Percentiles rank a stretch among this genome's conserved stretches.
phyloP scores from a whole-genome alignment of 2,888 invertebrate species.

The Dasysyrphus tricinctus region DNA sequence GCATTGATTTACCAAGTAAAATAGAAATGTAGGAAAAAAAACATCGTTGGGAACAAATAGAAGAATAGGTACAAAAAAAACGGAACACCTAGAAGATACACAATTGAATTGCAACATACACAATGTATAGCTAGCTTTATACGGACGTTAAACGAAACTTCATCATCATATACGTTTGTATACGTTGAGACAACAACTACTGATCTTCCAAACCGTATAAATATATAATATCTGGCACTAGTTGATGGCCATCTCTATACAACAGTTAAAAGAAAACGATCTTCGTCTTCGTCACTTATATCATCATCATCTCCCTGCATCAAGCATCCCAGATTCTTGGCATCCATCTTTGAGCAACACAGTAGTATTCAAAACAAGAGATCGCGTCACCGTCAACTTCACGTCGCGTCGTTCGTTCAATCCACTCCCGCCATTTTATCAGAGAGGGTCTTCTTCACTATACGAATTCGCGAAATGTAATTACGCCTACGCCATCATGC shows the following conservation, averaged over 20 bases:
- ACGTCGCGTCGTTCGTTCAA: background rate
- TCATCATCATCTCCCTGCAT: slow-evolving; percentile 42
- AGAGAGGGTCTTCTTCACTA: slow-evolving; percentile 19
- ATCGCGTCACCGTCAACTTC: background rate
- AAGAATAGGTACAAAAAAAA: slow-evolving; percentile 36
- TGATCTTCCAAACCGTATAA: slow-evolving; percentile 46
- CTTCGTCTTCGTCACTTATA: slow-evolving; percentile 59
- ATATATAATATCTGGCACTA: background rate
- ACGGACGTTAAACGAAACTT: slow-evolving; percentile 46
- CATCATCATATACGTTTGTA: slow-evolving; percentile 11
- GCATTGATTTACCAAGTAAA: slow-evolving; percentile 33
- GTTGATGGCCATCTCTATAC: slow-evolving; percentile 54
- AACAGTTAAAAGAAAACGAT: slow-evolving; percentile 71
- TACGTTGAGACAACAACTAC: slow-evolving; percentile 28
- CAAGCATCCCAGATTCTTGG: slow-evolving; percentile 21
- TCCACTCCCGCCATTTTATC: slow-evolving; percentile 3
- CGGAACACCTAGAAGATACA: slow-evolving; percentile 52
- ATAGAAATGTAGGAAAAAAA: slow-evolving; percentile 22
- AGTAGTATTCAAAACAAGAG: slow-evolving; percentile 32
- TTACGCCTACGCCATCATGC: slow-evolving; percentile 66
- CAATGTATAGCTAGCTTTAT: background rate
- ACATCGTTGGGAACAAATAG: slow-evolving; percentile 50
- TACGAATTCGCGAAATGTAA: slow-evolving; percentile 27
- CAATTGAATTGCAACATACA: slow-evolving; percentile 73
- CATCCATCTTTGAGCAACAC: slow-evolving; percentile 22